A percentile compares a stretch with the other conserved stretches of the same genome.
These are phyloP conservation scores for Trichacis sp. DNA, from an alignment of 2,888 invertebrate species.

Conservation along the genomic window DNA sequence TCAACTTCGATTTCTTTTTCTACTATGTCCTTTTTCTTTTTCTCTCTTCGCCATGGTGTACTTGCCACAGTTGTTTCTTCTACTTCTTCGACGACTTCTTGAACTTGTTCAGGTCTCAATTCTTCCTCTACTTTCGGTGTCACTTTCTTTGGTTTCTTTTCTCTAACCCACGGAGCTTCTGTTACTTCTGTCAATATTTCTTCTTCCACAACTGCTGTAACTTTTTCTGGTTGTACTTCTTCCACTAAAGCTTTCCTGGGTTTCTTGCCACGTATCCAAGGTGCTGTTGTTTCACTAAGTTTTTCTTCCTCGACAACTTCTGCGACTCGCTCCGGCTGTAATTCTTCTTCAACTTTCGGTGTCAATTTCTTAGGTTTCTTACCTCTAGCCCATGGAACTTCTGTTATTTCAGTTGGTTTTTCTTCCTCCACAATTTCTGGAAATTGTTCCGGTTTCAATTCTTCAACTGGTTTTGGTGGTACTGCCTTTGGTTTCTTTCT, in stretches of 20 bases:
- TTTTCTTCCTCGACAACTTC: conserved; percentile 40
- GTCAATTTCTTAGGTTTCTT: conserved; percentile 28
- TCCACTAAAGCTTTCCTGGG: conserved; percentile 4
- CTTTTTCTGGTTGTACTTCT: conserved; percentile 27
- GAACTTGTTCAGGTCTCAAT: conserved; percentile 21
- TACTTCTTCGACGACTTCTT: conserved; percentile 50
- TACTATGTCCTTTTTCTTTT: conserved; percentile 22
- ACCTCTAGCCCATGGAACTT: conserved; percentile 33
- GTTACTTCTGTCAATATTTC: conserved; percentile 49
- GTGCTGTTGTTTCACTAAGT: conserved; percentile 48
- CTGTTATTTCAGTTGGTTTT: conserved; percentile 49
- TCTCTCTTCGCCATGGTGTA: conserved; percentile 38
- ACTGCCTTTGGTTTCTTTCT: conserved; percentile 35
- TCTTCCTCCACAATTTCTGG: conserved; percentile 50
- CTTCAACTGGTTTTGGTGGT: conserved; percentile 43
- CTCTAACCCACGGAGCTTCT: conserved; percentile 32
- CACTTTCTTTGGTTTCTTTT: conserved; percentile 32
- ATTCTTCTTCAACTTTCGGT: conserved; percentile 43
- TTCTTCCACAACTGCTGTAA: conserved; percentile 49
- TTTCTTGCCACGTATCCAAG: conserved; percentile 41
- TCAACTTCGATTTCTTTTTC: conserved; percentile 44
- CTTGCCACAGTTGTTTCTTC: conserved; percentile 49
- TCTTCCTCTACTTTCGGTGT: conserved; percentile 43
- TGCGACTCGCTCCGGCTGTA: conserved; percentile 42
- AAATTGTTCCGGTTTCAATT: conserved; percentile 23